Evolutionary conservation across 2,113 vertebrate genomes (phyloP), one percentile per base, ranked within the genome.

Genomic region (Macrotus californicus): DNA sequence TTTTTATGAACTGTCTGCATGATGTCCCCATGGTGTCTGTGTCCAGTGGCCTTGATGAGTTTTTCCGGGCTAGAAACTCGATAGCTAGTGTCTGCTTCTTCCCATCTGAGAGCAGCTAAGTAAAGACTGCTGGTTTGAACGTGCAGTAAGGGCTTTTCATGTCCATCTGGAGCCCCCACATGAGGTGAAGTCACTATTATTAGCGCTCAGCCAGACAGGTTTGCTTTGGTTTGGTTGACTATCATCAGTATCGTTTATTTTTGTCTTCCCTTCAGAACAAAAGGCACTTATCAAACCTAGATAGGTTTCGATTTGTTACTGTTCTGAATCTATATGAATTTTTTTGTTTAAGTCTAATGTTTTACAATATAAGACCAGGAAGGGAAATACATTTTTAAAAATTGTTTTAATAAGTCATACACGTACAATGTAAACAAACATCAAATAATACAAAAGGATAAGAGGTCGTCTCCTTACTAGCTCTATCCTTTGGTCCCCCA

Each of bases 1-100:
- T 97, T 97, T 97, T 97, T 97, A 97, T 96, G 87, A 96, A 93
- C 96, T 95, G 94, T 96, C 95, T 96, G 93, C 66, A 76, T 87
- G 94, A 96, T 97, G 87, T 95, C 86, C 94, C 46, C 72, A 91
- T 41, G 70, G 66, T 96, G 96, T 96, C 95, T 96, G 29, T 91
- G 91, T 96, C 83, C 95, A 97, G 79, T 86, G 91, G 94, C 94
- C 92, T 93, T 95, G 88, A 69, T 48, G 67, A 80, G 91, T 95
- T 96, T 94, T 96, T 97, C 92, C 94, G 93, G 93, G 43, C 94
- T 91, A 82, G 97, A 97, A 95, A 97, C 77, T 72, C 84, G 94
- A 94, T 97, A 96, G 95, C 85, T 79, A 52, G 67, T 91, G 90
- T 83, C 96, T 97, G 88, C 52, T 54, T 52, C 9, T 95, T 95